Evolutionary conservation across 2,888 invertebrate species (phyloP), one percentile per base, ranked within the genome.

Genomic region (Cremastobaeus sp.): DNA sequence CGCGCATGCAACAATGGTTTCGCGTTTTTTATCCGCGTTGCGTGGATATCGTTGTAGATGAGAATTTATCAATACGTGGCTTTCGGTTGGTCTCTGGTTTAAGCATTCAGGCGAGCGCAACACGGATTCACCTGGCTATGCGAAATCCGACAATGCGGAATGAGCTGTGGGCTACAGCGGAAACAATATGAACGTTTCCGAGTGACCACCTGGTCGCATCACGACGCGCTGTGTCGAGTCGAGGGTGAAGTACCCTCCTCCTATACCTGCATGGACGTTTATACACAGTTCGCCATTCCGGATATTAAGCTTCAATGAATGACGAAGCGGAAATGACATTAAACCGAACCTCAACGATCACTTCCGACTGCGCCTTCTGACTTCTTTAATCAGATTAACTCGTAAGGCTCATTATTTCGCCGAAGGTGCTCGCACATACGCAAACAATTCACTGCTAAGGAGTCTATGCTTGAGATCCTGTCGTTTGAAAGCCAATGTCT

Each of bases 291-390:
- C 41, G 15, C 20, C 59, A 79, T 79, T 80, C 80, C 80, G 81
- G 80, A 81, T 80, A 81, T 81, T 82, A 80, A 80, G 78, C 79
- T 77, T 74, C 68, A 73, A 80, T 78, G 79, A 81, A 79, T 79
- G 77, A 71, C 77, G 76, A 74, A 78, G 77, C 84, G 84, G 84
- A 84, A 84, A 79, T 84, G 84, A n/a, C n/a, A 84, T 84, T 83
- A 84, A 79, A 81, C 77, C 76, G 76, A 78, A 80, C 80, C 69
- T 66, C 50, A 62, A 74, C 62, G 64, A 68, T 50, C 30, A 35
- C 35, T 62, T 68, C 62, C 68, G 35, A 21, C 2, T 48, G 2
- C 2, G 59, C 48, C 55, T 64, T 11, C n/a, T 25, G 57, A 71
- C 62, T 64, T 52, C n/a, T 62, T 39, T 50, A 48, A 11, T 39